Conservation (phyloP, 2,888 invertebrate genomes). For the Cerastoderma edule region DNA sequence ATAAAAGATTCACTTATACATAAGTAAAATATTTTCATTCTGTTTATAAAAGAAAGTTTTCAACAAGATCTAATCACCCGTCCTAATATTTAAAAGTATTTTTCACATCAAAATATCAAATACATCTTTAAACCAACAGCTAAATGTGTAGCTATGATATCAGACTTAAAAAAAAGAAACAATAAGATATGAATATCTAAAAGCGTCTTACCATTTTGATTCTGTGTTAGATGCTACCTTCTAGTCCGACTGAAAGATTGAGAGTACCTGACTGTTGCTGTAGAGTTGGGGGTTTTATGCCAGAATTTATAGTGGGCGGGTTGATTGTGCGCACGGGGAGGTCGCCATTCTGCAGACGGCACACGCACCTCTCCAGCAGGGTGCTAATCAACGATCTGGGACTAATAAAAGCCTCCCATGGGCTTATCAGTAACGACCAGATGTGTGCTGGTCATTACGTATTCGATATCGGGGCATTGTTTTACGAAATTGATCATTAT, state of each 20-base stretch:
- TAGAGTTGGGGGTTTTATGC: slow-evolving; percentile 34
- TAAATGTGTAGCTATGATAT: no score
- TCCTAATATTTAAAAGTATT: no score
- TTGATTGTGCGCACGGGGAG: slow-evolving; percentile 31
- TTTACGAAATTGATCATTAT: background rate
- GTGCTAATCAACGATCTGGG: background rate
- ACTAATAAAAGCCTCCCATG: slow-evolving; percentile 7
- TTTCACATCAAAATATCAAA: no score
- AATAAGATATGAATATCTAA: background rate
- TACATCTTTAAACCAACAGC: no score
- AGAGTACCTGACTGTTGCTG: slow-evolving; percentile 36
- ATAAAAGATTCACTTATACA: no score
- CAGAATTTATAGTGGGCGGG: slow-evolving; percentile 41
- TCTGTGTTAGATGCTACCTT: slow-evolving; percentile 10
- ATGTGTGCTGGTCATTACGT: background rate
- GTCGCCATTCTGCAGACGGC: slow-evolving; percentile 16
- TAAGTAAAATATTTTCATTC: no score
- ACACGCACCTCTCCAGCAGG: slow-evolving; percentile 5
- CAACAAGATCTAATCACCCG: no score
- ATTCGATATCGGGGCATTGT: background rate
- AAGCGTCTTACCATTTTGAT: slow-evolving; percentile 35
- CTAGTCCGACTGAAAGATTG: slow-evolving; percentile 41
- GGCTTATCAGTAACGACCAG: slow-evolving; percentile 11
- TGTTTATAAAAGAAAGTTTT: no score
- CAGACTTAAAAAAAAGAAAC: background rate